Evolutionary conservation across 2,888 invertebrate genomes (phyloP).

Genomic region (Plebejus argus): DNA sequence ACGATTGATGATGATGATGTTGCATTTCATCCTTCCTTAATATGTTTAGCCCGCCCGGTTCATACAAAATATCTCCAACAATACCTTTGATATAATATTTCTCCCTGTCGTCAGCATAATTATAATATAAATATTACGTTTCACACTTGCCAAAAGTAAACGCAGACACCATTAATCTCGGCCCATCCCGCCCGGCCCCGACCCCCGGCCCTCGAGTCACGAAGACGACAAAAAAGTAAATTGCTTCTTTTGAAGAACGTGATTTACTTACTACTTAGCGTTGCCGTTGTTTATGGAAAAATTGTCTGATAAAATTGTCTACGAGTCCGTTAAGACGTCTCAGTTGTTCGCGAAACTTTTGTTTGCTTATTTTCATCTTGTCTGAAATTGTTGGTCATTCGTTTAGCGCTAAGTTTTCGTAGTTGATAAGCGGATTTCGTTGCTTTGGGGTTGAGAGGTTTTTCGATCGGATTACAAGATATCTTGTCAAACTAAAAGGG

Average conservation of each 20-base stretch:
- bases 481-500: not conserved
- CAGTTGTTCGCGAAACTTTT: not conserved
- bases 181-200: slow-evolving; percentile 32
- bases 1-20: not conserved
- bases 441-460: not conserved
- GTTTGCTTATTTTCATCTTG: not conserved
- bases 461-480: not conserved
- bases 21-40: not conserved
- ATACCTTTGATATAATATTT: not conserved
- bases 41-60: not conserved
- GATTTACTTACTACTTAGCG: slow-evolving; percentile 33
- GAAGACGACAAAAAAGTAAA: slow-evolving; percentile 34
- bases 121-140: slow-evolving; percentile 28
- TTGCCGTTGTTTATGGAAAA: slow-evolving; percentile 34
- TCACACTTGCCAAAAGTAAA: slow-evolving; percentile 29
- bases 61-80: not conserved
- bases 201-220: slow-evolving; percentile 35
- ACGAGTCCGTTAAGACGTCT: slow-evolving; percentile 25
- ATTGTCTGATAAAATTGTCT: slow-evolving; percentile 27
- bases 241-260: slow-evolving; percentile 33
- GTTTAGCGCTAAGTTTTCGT: not conserved
- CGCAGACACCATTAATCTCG: slow-evolving; percentile 35
- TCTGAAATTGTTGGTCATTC: not conserved
- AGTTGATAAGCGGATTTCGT: not conserved
- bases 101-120: not conserved